Evolutionary conservation across 1,140 invertebrate genomes (phyloP).

Genomic region (Eumaeus atala): DNA sequence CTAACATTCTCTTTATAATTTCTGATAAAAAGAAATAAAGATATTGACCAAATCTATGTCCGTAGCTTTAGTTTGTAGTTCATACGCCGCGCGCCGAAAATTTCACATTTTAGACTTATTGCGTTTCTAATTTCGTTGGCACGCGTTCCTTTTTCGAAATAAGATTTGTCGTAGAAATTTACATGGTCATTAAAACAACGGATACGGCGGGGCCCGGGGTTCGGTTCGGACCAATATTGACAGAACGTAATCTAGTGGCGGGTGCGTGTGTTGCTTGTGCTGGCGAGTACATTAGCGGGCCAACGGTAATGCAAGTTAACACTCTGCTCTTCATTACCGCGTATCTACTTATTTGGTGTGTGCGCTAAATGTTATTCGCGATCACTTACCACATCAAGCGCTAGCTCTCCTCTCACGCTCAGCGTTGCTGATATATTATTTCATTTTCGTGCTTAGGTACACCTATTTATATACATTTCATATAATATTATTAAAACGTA

Average conservation of each 20-base stretch:
- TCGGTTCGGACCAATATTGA: slow-evolving; percentile 56
- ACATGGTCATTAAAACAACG: slow-evolving; percentile 21
- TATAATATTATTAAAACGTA: no score
- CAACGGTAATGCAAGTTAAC: slow-evolving; percentile 58
- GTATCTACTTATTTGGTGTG: slow-evolving; percentile 46
- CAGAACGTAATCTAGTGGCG: slow-evolving; percentile 58
- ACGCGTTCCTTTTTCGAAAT: neutral
- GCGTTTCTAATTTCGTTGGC: slow-evolving; percentile 4
- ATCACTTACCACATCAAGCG: slow-evolving; percentile 34
- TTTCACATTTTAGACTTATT: neutral
- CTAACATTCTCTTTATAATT: no score
- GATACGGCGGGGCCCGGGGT: slow-evolving; percentile 16
- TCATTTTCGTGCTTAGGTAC: no score
- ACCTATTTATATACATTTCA: no score
- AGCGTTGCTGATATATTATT: neutral
- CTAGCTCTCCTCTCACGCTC: slow-evolving; percentile 28
- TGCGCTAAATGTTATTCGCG: slow-evolving; percentile 62
- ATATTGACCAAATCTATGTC: no score
- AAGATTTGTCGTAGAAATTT: slow-evolving; percentile 24
- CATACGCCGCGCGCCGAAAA: no score
- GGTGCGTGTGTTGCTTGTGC: slow-evolving; percentile 29
- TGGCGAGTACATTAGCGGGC: slow-evolving; percentile 38
- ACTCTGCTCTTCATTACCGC: slow-evolving; percentile 62
- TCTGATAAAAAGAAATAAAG: no score
- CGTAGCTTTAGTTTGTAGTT: no score